Evolutionary conservation across 2,113 vertebrate species (phyloP).

Genomic region (Promerops cafer): DNA sequence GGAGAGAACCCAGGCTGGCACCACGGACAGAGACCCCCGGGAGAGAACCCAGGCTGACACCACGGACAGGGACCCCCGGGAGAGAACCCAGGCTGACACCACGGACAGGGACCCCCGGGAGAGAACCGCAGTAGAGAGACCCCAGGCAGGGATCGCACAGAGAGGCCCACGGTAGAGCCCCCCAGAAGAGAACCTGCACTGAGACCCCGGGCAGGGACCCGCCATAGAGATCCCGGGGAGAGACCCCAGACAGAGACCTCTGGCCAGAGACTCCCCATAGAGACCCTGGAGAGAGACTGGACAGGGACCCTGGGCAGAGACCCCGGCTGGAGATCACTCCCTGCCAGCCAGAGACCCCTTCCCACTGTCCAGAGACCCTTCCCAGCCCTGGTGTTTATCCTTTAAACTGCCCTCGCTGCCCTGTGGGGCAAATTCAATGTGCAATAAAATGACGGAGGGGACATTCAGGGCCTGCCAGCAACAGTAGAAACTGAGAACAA

Average conservation of each 20-base stretch:
- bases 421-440: no score
- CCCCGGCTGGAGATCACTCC: neutral
- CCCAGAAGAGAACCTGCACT: neutral
- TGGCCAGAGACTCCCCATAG: neutral
- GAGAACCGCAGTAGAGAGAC: neutral
- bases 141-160: neutral
- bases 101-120: neutral
- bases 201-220: neutral
- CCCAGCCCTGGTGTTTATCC: neutral
- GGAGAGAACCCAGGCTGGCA: neutral
- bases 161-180: neutral
- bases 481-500: accelerated
- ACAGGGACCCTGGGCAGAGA: no score
- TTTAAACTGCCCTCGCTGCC: neutral
- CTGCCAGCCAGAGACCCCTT: neutral
- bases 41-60: neutral
- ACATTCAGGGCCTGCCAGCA: neutral
- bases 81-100: neutral
- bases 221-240: accelerated
- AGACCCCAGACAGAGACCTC: neutral
- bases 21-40: neutral
- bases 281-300: neutral
- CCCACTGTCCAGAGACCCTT: neutral
- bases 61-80: no score
- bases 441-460: neutral